Base-by-base conservation (phyloP, 1,140 invertebrate species). In the Atta texana region DNA sequence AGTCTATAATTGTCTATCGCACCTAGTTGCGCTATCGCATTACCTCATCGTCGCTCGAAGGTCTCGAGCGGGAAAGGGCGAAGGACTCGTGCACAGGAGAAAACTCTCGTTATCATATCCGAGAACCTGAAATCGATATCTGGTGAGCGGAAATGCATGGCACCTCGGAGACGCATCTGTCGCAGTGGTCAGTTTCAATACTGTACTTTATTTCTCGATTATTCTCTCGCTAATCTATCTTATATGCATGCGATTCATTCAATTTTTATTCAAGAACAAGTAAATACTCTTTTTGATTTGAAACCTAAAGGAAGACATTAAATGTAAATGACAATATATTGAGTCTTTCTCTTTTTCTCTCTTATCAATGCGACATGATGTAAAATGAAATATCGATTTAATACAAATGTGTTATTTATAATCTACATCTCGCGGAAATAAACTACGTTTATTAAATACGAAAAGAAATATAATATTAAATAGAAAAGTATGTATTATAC, bases 111-210 rank as follows among this genome's bases (percentile, higher is more conserved):
- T 81, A 57, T 55, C 64, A 39, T 53, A 71, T 28, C 10, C 1
- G 64, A 34, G 28, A 71, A 39, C n/a, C 21, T 51, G 34, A 16
- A 24, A 81, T 81, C 64, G 53, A 81, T 81, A 81, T 81, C 21
- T 14, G 2, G 64, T 34, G 3, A 34, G 5, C 53, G 51, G 57
- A 21, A 71, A 34, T 71, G 16, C 51, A 81, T 21, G 16, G 34
- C 31, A 28, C 77, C 21, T 24, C 64, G 8, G 53, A 81, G 78
- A 59, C 51, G 78, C 78, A 81, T 81, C 64, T 18, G 78, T 71
- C 21, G 49, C 51, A 14, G n/a, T 5, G n/a, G 28, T 69, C 77
- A 80, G 49, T 71, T 71, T 81, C 66, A 81, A 57, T 81, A 81
- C 51, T n/a, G 77, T 49, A 44, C 24, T 66, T 31, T 53, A 57